These are phyloP conservation scores for Ditylenchus weischeri DNA, from an alignment of 2,888 invertebrate species.

Conservation along the genomic window DNA sequence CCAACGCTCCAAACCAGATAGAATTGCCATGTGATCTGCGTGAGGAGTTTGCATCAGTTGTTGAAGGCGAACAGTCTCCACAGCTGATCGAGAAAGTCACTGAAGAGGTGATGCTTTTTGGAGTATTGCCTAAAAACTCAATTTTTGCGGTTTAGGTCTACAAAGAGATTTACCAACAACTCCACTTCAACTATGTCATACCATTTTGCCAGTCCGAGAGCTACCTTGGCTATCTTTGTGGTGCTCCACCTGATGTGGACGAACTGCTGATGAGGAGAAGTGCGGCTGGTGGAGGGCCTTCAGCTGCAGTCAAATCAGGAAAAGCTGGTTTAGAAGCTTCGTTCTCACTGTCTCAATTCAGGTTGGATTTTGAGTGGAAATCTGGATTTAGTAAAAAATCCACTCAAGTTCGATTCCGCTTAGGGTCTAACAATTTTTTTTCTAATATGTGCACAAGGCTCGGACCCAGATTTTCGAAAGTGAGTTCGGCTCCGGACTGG, in stretches of 20 bases:
- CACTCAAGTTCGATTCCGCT: too few relatives aligned
- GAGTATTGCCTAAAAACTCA: background rate
- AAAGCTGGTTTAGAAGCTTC: slow-evolving; percentile 19
- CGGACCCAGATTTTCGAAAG: too few relatives aligned
- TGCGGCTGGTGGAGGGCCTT: background rate
- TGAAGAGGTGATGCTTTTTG: slow-evolving; percentile 24
- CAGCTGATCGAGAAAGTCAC: slow-evolving; percentile 25
- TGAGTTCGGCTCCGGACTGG: too few relatives aligned
- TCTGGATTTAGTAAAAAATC: too few relatives aligned
- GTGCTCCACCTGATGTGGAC: slow-evolving; percentile 49
- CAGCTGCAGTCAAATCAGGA: background rate
- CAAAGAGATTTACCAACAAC: slow-evolving; percentile 47
- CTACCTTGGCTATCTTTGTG: slow-evolving; percentile 53
- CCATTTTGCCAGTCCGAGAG: slow-evolving; percentile 56
- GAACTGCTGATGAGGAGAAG: slow-evolving; percentile 37
- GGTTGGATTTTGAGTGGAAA: slow-evolving; percentile 8
- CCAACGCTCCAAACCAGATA: slow-evolving; percentile 45
- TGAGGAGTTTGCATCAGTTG: slow-evolving; percentile 16
- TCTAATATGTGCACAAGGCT: too few relatives aligned
- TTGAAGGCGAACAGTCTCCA: slow-evolving; percentile 2
- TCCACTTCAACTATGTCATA: slow-evolving; percentile 47
- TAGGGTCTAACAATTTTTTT: too few relatives aligned
- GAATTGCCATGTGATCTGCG: slow-evolving; percentile 22
- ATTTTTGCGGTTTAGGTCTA: slow-evolving; percentile 37
- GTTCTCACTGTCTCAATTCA: slow-evolving; percentile 37